Evolutionary conservation across 2,888 invertebrate genomes (phyloP).

Genomic region (Diaprepes abbreviatus): DNA sequence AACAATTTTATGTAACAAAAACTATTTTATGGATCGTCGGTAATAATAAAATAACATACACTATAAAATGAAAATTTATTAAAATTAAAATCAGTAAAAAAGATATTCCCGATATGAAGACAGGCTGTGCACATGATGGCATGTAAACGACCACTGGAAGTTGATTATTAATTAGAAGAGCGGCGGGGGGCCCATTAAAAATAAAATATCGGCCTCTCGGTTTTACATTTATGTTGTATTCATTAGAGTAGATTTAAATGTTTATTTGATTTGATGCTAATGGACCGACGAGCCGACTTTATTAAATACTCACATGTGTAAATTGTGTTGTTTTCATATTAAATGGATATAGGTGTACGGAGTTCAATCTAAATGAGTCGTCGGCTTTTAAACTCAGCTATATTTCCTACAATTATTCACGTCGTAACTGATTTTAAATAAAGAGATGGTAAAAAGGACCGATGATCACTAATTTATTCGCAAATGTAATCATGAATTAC

Average conservation of each 20-base stretch:
- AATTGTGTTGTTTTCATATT: not conserved
- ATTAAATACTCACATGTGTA: slow-evolving; percentile 24
- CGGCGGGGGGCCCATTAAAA: slow-evolving; percentile 28
- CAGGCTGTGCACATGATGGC: slow-evolving; percentile 21
- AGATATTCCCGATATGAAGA: slow-evolving; percentile 7
- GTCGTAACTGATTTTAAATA: too few species aligned
- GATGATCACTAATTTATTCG: too few species aligned
- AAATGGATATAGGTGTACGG: too few species aligned
- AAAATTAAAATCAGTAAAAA: not conserved
- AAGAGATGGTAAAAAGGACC: too few species aligned
- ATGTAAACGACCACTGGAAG: slow-evolving; percentile 31
- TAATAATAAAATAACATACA: too few species aligned
- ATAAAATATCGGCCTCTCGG: slow-evolving; percentile 26
- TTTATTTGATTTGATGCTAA: slow-evolving; percentile 31
- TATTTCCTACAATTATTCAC: too few species aligned
- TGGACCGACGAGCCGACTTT: slow-evolving; percentile 22
- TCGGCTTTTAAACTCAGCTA: too few species aligned
- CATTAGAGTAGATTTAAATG: slow-evolving; percentile 24
- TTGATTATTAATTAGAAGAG: slow-evolving; percentile 27
- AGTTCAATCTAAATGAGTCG: too few species aligned
- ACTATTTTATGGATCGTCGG: too few species aligned
- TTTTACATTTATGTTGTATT: slow-evolving; percentile 24
- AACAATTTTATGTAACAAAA: too few species aligned
- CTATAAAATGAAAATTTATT: too few species aligned
- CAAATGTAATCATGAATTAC: too few species aligned